These are phyloP conservation scores for Odontomachus brunneus DNA, from an alignment of 1,140 invertebrate species.

Conservation along the genomic window DNA sequence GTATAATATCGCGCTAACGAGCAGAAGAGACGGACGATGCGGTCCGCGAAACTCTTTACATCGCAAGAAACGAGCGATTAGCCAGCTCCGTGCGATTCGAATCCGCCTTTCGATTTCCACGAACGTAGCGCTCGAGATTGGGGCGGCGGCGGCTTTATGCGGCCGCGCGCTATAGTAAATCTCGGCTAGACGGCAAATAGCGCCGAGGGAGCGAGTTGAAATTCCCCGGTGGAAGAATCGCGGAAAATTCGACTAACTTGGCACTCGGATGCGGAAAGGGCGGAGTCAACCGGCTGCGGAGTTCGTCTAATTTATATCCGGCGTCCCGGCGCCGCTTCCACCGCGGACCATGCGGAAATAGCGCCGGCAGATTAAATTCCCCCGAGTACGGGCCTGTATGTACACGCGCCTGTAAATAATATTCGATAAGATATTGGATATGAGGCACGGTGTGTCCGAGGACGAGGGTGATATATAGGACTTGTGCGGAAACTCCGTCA, in stretches of 20 bases:
- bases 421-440: constrained; percentile 70
- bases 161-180: constrained; percentile 57
- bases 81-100: constrained; percentile 30
- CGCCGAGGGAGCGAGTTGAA: constrained; percentile 62
- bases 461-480: constrained; percentile 63
- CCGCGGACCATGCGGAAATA: constrained; percentile 25
- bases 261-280: constrained; percentile 75
- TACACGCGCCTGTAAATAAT: constrained; percentile 72
- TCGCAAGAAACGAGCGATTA: constrained; percentile 47
- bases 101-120: constrained; percentile 58
- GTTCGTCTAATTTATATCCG: constrained; percentile 77
- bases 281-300: constrained; percentile 70
- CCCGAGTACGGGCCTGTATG: constrained; percentile 64
- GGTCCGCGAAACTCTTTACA: constrained; percentile 30
- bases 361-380: constrained; percentile 68
- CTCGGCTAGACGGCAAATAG: constrained; percentile 50
- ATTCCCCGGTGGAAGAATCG: constrained; percentile 74
- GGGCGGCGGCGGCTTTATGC: constrained; percentile 31
- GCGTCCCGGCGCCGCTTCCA: constrained; percentile 52
- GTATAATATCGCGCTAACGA: constrained; percentile 25
- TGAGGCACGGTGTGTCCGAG: constrained; percentile 43
- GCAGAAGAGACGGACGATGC: not conserved
- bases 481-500: constrained; percentile 67
- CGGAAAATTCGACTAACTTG: constrained; percentile 76
- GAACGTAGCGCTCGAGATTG: constrained; percentile 48